Conservation (phyloP, 2,113 vertebrate species). For the Gambusia holbrooki region DNA sequence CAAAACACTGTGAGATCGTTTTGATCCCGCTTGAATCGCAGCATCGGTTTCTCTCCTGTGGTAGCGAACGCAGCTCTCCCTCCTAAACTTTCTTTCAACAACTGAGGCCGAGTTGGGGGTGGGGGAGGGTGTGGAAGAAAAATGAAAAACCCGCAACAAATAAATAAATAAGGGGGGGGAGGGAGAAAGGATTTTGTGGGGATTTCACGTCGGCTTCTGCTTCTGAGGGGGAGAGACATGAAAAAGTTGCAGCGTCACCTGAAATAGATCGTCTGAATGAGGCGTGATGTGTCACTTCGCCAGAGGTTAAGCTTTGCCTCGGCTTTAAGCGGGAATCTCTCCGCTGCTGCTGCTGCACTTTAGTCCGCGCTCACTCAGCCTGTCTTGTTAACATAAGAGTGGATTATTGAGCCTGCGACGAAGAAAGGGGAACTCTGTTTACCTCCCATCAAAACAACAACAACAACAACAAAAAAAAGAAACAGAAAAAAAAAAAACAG, state of each 20-base stretch:
- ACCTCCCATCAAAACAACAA: constrained; percentile 48
- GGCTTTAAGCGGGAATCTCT: constrained; percentile 39
- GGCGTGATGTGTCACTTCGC: constrained; percentile 58
- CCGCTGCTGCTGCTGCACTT: constrained; percentile 40
- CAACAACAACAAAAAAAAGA: constrained; percentile 25
- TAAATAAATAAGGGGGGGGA: not conserved
- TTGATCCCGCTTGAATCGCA: constrained; percentile 51
- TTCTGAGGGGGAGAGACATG: constrained; percentile 19
- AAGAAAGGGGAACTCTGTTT: constrained; percentile 50
- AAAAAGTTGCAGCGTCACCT: constrained; percentile 54
- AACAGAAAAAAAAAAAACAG: constrained; percentile 28
- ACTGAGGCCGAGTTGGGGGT: constrained; percentile 20
- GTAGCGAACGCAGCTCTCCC: constrained; percentile 40
- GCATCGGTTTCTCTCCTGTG: constrained; percentile 49
- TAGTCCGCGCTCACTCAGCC: constrained; percentile 62
- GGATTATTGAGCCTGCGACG: constrained; percentile 59
- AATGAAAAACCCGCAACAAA: not conserved
- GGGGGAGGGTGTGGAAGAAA: fast-evolving
- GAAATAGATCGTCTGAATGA: constrained; percentile 58
- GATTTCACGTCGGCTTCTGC: constrained; percentile 6
- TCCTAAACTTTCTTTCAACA: constrained; percentile 43
- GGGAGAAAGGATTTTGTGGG: not conserved
- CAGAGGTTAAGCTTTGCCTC: constrained; percentile 61
- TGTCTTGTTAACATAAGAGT: constrained; percentile 68
- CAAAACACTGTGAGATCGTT: constrained; percentile 26